Evolutionary conservation across 2,113 vertebrate species (phyloP), one percentile per base, ranked within the genome.

Genomic region (Aphyosemion australe): DNA sequence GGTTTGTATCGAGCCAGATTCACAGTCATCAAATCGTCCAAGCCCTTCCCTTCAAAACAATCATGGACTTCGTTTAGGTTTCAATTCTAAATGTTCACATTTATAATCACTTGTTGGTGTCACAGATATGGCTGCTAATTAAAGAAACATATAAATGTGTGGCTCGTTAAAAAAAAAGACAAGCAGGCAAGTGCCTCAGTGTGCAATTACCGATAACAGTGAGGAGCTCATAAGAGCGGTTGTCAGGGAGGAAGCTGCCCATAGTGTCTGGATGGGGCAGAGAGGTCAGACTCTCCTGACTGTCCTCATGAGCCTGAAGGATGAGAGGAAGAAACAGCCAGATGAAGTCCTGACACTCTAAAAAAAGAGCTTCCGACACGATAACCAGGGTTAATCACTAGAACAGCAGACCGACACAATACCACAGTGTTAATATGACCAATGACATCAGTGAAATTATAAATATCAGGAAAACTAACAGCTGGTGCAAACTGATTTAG

Each of bases 1-100:
- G 95, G 95, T 84, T 88, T 95, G 68, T 98, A 98, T 63, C 88
- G 94, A 65, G 95, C 96, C 78, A 98, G 83, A 79, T 97, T 98
- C 74, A 99, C 96, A 1, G 93, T 94, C 96, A 99, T 95, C 87
- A 99, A 84, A 41, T 96, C 94, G 67, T 98, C 96, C 89, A 99
- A 94, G 26, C 97, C 97, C 68, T 88, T 95, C 18, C 97, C 97
- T 99, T 54, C 76, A 52, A 61, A 48, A 60, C 45, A 85, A 16
- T 1, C 9, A 8, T 12, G 2, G 34, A 37, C 34, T 37, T 37
- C 6, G 9, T 37, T 37, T 37, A 37, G 9, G 26, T 26, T 26
- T 26, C 3, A 26, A 26, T 26, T 26, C 26, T 26, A 26, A 26
- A 26, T 26, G 26, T 4, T 26, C 0, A 26, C 3, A 5, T 26